phyloP scores from a whole-genome alignment of 2,113 vertebrate genomes.

The Thunnus maccoyii region DNA sequence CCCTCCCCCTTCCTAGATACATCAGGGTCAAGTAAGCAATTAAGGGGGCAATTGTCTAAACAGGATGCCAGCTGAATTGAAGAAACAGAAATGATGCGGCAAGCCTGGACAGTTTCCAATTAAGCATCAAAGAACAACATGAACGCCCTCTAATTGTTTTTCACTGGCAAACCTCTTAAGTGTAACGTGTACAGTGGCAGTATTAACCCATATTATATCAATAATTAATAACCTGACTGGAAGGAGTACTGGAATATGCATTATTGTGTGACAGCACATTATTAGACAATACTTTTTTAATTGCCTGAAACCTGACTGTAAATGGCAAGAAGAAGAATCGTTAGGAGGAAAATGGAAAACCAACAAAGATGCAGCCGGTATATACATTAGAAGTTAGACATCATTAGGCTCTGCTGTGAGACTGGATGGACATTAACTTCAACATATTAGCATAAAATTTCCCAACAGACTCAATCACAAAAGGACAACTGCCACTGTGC shows the following conservation, averaged over 20 bases:
- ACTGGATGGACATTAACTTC: not conserved
- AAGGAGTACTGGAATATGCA: conserved; percentile 47
- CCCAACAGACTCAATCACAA: not conserved
- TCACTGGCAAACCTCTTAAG: conserved; percentile 42
- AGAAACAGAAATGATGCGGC: conserved; percentile 63
- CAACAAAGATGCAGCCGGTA: conserved; percentile 13
- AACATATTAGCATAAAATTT: conserved; percentile 12
- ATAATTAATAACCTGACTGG: conserved; percentile 57
- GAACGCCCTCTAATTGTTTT: conserved; percentile 62
- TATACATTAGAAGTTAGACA: conserved; percentile 10
- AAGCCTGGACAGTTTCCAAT: conserved; percentile 69
- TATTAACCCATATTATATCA: conserved; percentile 59
- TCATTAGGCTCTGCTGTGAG: conserved; percentile 33
- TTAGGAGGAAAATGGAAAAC: conserved; percentile 29
- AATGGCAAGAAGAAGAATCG: conserved; percentile 15
- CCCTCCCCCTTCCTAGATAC: conserved; percentile 45
- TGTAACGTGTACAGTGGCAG: conserved; percentile 29
- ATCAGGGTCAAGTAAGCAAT: conserved; percentile 81
- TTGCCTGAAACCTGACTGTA: conserved; percentile 11
- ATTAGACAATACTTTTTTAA: conserved; percentile 50
- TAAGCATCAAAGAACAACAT: conserved; percentile 61
- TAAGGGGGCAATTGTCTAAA: conserved; percentile 76
- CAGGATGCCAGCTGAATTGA: conserved; percentile 56
- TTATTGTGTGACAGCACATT: conserved; percentile 45
- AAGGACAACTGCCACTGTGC: not conserved